Evolutionary conservation across 2,888 invertebrate species (phyloP).

Genomic region (Coelogynopora nodosa): DNA sequence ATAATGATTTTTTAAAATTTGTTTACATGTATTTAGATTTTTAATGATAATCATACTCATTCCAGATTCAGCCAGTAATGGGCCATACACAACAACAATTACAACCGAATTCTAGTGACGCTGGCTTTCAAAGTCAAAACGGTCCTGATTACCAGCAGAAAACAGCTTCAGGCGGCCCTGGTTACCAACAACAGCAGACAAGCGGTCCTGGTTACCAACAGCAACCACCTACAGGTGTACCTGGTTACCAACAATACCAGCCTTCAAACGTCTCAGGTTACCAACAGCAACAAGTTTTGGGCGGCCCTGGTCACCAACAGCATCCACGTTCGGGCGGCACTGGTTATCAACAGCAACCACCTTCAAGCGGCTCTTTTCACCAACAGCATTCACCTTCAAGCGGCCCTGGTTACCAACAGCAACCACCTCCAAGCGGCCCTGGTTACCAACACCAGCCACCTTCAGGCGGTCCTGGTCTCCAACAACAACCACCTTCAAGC

Average conservation of each 20-base stretch:
- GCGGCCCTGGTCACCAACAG: not conserved
- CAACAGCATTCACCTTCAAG: not conserved
- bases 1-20: too few relatives aligned
- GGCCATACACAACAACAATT: not conserved
- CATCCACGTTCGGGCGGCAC: not conserved
- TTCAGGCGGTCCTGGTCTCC: not conserved
- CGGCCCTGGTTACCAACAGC: constrained; percentile 4
- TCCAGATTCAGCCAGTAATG: too few relatives aligned
- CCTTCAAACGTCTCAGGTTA: not conserved
- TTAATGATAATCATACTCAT: too few relatives aligned
- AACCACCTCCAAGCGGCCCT: not conserved
- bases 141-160: not conserved
- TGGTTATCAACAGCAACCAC: not conserved
- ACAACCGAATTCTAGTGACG: not conserved
- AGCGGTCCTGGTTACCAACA: constrained; percentile 4
- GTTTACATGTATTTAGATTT: too few relatives aligned
- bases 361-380: not conserved
- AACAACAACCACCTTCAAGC: not conserved
- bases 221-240: not conserved
- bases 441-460: constrained; percentile 1
- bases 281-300: constrained; percentile 6
- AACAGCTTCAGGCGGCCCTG: not conserved
- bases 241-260: not conserved
- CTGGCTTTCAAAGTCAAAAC: not conserved
- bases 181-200: not conserved